Percentiles rank a stretch among this genome's conserved stretches.
Evolutionary conservation across 2,113 vertebrate genomes (phyloP).

Genomic region (Pygoscelis antarcticus): DNA sequence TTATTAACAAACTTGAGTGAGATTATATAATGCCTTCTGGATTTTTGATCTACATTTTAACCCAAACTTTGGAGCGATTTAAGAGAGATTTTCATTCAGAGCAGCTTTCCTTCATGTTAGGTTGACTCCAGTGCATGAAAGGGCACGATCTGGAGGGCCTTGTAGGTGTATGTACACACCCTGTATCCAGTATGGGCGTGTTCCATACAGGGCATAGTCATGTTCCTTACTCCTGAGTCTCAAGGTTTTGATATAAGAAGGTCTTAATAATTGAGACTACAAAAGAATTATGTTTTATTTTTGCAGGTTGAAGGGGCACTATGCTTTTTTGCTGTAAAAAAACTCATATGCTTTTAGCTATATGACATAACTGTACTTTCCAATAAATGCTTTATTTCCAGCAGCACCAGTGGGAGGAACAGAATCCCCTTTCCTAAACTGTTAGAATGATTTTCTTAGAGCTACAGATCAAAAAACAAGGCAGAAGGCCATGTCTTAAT

Average conservation of each 20-base stretch:
- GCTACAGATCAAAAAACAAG: slow-evolving; percentile 7
- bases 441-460: slow-evolving; percentile 12
- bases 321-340: neutral
- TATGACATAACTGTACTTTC: neutral
- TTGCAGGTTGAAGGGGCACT: neutral
- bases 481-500: neutral
- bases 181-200: neutral
- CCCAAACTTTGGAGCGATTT: neutral
- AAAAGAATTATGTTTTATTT: neutral
- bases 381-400: slow-evolving; percentile 15
- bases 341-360: neutral
- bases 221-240: neutral
- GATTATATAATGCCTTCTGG: neutral
- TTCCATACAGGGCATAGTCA: neutral
- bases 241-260: neutral
- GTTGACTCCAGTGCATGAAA: neutral
- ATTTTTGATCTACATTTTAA: neutral
- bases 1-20: neutral
- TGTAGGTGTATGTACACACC: neutral
- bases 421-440: neutral
- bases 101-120: neutral
- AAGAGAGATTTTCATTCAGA: neutral
- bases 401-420: neutral
- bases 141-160: fast-evolving
- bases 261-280: neutral